Evolutionary conservation across 2,113 vertebrate species (phyloP), one percentile per base, ranked within the genome.

Genomic region (Hippolais icterina): DNA sequence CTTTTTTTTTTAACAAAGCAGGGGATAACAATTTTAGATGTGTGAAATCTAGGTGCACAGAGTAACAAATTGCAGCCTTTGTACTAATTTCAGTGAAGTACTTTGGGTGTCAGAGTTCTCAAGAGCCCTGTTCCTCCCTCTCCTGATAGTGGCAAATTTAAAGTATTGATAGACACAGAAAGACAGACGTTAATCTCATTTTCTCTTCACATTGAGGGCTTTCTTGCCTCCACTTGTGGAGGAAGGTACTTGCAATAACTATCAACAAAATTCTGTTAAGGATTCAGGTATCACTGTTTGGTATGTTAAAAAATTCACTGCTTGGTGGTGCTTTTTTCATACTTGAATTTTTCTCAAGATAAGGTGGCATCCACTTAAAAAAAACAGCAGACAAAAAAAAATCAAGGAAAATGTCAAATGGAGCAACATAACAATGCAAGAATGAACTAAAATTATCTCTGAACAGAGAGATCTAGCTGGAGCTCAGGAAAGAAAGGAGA

Each of bases 31-130:
- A 76, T 80, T 96, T 81, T 47, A 21, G 25, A n/a, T 37, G 71
- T 69, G 84, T 94, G 64, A 95, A 93, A 94, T 93, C 88, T 83
- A 89, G 75, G 54, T 71, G 78, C 49, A 80, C 24, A 23, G 9
- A 72, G 15, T 90, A 96, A 91, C 77, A 90, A 83, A n/a, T 6
- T 93, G 60, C 42, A 83, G 53, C 28, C 39, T 76, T 94, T 17
- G 9, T 66, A 53, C 94, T 93, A 91, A 96, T 82, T 85, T 93
- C 79, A 93, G 35, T 93, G 61, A 97, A 93, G 65, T 83, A 84
- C 50, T 95, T 83, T 49, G 47, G 59, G 86, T 90, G 83, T 92
- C 72, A 49, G 69, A 93, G 72, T 75, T 96, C 92, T 97, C 81
- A 96, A 87, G 21, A 91, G 63, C 50, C 54, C 54, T 64, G 39